A percentile compares a stretch with the other conserved stretches of the same genome.
These are phyloP conservation scores for Linyphia triangularis DNA, from an alignment of 2,888 invertebrate species.

Conservation along the genomic window DNA sequence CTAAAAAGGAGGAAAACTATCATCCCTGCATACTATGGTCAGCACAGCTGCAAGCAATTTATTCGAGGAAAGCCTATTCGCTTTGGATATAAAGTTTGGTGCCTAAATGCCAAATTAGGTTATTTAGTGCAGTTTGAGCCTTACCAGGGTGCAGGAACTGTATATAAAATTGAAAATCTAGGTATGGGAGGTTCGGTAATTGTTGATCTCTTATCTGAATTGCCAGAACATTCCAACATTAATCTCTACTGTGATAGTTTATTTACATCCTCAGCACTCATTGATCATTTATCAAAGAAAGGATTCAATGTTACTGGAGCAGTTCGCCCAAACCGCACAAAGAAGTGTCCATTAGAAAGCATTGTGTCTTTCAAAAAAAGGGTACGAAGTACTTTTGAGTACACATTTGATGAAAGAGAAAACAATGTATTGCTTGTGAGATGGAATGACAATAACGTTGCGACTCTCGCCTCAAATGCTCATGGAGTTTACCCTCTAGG, in stretches of 20 bases:
- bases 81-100: neutral
- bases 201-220: no score
- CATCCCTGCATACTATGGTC: conserved; percentile 6
- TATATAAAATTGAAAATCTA: neutral
- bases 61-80: neutral
- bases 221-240: no score
- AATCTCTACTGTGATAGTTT: neutral
- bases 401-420: neutral
- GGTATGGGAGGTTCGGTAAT: neutral
- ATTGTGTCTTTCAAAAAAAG: no score
- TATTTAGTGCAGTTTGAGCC: no score
- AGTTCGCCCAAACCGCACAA: neutral
- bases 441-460: no score
- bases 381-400: neutral
- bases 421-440: no score
- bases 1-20: no score
- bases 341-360: neutral
- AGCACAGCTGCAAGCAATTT: conserved; percentile 1
- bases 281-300: neutral
- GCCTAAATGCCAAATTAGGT: neutral
- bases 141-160: neutral
- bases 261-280: neutral
- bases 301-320: neutral
- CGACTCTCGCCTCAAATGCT: neutral
- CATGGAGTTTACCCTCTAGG: neutral